Percentiles rank a stretch among this genome's conserved stretches.
Evolutionary conservation across 64 coral and sea anemone species (phyloP).

Genomic region (Montipora capricornis): DNA sequence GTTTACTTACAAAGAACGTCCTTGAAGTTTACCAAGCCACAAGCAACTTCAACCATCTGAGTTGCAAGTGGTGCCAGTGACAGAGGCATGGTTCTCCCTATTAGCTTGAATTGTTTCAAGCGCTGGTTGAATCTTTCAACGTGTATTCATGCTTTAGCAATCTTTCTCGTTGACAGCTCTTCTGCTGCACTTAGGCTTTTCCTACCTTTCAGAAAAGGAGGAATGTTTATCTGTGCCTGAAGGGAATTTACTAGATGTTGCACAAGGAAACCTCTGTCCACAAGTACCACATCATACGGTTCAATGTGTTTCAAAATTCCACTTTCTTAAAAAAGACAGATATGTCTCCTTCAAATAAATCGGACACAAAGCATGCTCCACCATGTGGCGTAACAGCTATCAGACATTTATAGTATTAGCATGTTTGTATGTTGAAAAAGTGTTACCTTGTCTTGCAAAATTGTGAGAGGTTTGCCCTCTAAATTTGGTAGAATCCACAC

Average conservation of each 20-base stretch:
- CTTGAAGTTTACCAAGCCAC: slow-evolving; percentile 24
- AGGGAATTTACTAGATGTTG: slow-evolving; percentile 11
- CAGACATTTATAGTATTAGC: too few relatives aligned
- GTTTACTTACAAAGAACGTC: slow-evolving; percentile 32
- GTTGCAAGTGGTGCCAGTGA: slow-evolving; percentile 11
- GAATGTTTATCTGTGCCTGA: neutral
- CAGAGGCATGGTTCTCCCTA: slow-evolving; percentile 1
- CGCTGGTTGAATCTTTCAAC: slow-evolving; percentile 28
- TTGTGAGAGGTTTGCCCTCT: too few relatives aligned
- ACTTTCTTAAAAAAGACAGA: neutral
- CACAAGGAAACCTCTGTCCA: neutral
- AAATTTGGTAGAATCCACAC: too few relatives aligned
- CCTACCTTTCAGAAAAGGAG: slow-evolving; percentile 53
- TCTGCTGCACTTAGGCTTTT: slow-evolving; percentile 33
- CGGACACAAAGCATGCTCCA: too few relatives aligned
- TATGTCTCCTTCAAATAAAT: neutral
- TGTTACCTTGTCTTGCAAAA: too few relatives aligned
- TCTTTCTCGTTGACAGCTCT: slow-evolving; percentile 38
- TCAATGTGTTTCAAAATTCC: neutral
- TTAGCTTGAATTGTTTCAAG: neutral
- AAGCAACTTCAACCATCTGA: slow-evolving; percentile 47
- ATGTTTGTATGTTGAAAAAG: too few relatives aligned
- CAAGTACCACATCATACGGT: neutral
- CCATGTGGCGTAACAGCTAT: too few relatives aligned
- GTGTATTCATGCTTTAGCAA: slow-evolving; percentile 23